These are phyloP conservation scores for Heliconius eleuchia DNA, from an alignment of 1,140 invertebrate species.

Conservation along the genomic window DNA sequence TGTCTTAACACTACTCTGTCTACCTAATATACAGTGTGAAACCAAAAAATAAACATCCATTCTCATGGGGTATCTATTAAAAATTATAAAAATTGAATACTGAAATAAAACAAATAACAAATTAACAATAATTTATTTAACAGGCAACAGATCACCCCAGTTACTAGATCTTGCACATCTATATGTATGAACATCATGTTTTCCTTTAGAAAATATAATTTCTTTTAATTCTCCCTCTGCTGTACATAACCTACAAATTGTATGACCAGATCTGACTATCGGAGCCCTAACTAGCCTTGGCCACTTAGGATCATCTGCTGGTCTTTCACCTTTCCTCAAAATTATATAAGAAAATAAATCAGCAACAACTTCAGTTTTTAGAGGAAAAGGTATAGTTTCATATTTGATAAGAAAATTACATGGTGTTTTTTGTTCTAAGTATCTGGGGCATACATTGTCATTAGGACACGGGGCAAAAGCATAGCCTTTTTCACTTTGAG, in stretches of 20 bases:
- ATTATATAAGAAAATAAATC: conserved; percentile 90
- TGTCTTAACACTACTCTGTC: no score
- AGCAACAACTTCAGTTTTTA: conserved; percentile 61
- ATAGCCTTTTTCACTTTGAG: conserved; percentile 78
- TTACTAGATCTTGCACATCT: conserved; percentile 85
- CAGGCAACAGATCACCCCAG: conserved; percentile 89
- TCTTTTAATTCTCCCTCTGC: conserved; percentile 88
- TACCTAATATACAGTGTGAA: no score
- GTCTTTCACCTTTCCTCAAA: conserved; percentile 87
- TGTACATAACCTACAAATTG: conserved; percentile 90
- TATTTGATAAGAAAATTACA: conserved; percentile 90
- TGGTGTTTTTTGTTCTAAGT: conserved; percentile 83
- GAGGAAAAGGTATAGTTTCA: conserved; percentile 80
- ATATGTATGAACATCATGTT: conserved; percentile 87
- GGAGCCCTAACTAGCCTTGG: conserved; percentile 88
- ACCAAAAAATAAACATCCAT: no score
- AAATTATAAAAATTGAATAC: neutral
- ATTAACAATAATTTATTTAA: conserved; percentile 70
- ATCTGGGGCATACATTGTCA: conserved; percentile 87
- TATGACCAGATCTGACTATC: conserved; percentile 85
- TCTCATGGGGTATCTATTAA: no score
- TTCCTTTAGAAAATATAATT: conserved; percentile 87
- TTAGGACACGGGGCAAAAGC: conserved; percentile 94
- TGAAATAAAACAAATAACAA: conserved; percentile 19
- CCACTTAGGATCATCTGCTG: conserved; percentile 83